Base-by-base conservation (phyloP, 2,113 vertebrate species). In the Australoheros scitulus region DNA sequence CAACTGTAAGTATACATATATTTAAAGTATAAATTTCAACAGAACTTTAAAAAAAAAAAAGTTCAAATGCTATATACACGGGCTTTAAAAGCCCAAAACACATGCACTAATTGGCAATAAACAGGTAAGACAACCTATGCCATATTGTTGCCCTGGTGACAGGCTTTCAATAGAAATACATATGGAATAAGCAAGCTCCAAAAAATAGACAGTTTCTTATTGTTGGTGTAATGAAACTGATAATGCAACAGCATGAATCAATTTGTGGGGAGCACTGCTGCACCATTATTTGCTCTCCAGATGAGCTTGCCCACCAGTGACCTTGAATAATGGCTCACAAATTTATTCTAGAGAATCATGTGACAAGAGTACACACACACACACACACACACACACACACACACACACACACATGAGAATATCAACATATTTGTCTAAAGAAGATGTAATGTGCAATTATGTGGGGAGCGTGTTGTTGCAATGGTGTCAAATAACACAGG, bases 391-490 rank as follows among this genome's bases (percentile, higher is more conserved):
- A 74, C 36, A 70, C 34, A 68, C 80, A 50, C 43, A 50, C 15
- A 20, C 18, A 9, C 3, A 8, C 50, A 20, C 24, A 7, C 81
- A 82, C 77, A 47, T 34, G 82, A 76, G 64, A 76, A 77, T 75
- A 87, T 75, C 74, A 86, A 68, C 75, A 80, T 55, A 81, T 88
- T 85, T 83, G 81, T 81, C 52, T 61, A 18, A 72, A 79, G 58
- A 56, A 81, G 74, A 87, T 76, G 77, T 84, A 85, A 84, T 86
- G 60, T 86, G 88, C 70, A 89, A 87, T 88, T 91, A 93, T 61
- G 43, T 64, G 68, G 76, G 70, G 57, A 76, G 87, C 0, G 38
- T 76, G 81, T 65, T 24, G 34, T 18, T 81, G 80, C 76, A 77
- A 47, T 47, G 60, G 76, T 58, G 77, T 83, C 65, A 76, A 83